phyloP scores from a whole-genome alignment of 1,140 invertebrate species.

The Anthonomus grandis region DNA sequence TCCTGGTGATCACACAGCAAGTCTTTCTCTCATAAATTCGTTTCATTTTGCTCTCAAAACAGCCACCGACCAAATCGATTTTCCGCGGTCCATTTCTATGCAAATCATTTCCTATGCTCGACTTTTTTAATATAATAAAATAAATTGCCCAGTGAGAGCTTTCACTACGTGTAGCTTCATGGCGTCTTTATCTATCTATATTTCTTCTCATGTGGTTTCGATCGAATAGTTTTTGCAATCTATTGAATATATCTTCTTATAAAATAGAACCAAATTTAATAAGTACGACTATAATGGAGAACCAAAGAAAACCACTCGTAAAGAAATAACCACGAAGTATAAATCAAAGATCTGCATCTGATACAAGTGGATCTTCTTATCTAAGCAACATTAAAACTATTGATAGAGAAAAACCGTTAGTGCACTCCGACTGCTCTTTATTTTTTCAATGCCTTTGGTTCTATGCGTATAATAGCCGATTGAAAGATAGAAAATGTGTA shows the following conservation, averaged over 20 bases:
- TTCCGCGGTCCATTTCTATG: slow-evolving; percentile 28
- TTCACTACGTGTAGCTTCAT: no score
- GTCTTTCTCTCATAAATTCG: slow-evolving; percentile 19
- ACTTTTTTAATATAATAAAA: slow-evolving; percentile 22
- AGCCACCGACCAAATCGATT: slow-evolving; percentile 22
- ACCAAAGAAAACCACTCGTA: no score
- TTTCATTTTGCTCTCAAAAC: slow-evolving; percentile 17
- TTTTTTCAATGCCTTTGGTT: slow-evolving; percentile 11
- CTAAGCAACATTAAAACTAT: slow-evolving; percentile 20
- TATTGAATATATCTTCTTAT: no score
- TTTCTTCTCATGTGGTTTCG: no score
- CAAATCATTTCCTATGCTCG: slow-evolving; percentile 29
- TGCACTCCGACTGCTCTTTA: slow-evolving; percentile 15
- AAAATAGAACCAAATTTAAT: no score
- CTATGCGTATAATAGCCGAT: slow-evolving; percentile 21
- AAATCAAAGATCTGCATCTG: no score
- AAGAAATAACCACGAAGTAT: no score
- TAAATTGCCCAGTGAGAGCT: slow-evolving; percentile 18
- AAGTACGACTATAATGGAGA: no score
- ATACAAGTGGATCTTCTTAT: slow-evolving; percentile 10
- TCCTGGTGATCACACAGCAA: slow-evolving; percentile 17
- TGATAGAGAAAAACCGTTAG: slow-evolving; percentile 20
- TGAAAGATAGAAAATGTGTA: slow-evolving; percentile 23
- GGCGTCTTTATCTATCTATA: slow-evolving; percentile 21
- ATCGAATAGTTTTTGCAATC: no score